Evolutionary conservation across 1,140 invertebrate species (phyloP), one percentile per base, ranked within the genome.

Genomic region (Mylabris phalerata): DNA sequence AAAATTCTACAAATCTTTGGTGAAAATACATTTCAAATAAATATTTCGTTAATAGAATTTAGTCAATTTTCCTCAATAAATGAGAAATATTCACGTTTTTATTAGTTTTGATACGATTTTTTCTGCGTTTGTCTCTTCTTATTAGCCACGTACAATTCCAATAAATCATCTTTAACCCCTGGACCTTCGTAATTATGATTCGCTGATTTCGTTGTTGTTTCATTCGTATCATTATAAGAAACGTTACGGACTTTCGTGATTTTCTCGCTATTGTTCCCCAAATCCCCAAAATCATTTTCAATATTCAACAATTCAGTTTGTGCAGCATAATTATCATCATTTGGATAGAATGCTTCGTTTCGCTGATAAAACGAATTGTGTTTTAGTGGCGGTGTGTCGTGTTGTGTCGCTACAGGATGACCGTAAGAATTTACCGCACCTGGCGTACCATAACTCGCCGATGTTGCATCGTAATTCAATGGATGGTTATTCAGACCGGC

Each of bases 391-490:
- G 51, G 51, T 9, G 51, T 11, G 7, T 54, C 51, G 40, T 54
- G 51, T 24, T 54, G 51, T 6, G 51, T 54, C 10, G 51, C 51
- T 32, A 32, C 32, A 1, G 59, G 59, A 3, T 39, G 32, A 45
- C 59, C 59, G 40, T 61, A 61, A n/a, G 59, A 61, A 40, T 55
- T 56, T 26, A 61, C 40, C 11, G 59, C 59, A 19, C 59, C 59
- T 9, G 60, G 60, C 9, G 50, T 57, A 25, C 60, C 60, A 49
- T 61, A 61, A 46, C 60, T 61, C 10, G 55, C 49, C 11, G 60
- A 57, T 19, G 60, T 51, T 26, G 55, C 44, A 43, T 56, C 54
- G 38, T 57, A 57, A 26, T 32, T 43, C 13, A 57, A 42, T 5
- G 55, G 27, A 58, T 57, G 55, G 54, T 41, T 62, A 13, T 38